Evolutionary conservation across 2,888 invertebrate species (phyloP).

Genomic region (Caenorhabditis sp.): DNA sequence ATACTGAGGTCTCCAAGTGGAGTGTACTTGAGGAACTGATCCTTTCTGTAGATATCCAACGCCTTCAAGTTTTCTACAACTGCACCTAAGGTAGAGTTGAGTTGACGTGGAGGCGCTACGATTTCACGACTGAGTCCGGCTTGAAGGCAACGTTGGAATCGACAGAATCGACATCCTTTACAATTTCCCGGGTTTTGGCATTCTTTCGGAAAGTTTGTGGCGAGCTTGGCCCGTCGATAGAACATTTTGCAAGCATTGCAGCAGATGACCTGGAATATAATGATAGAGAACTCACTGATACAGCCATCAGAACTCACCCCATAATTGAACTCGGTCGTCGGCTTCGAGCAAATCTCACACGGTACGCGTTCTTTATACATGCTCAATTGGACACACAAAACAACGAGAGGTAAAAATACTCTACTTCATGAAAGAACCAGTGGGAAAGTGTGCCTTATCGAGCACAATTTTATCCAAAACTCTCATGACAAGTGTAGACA

Average conservation of each 20-base stretch:
- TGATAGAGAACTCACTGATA: no score
- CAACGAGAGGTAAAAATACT: no score
- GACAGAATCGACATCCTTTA: background rate
- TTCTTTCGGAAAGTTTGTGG: background rate
- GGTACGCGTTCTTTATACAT: no score
- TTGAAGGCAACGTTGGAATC: background rate
- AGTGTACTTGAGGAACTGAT: no score
- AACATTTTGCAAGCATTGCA: slow-evolving; percentile 1
- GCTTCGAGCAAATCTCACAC: background rate
- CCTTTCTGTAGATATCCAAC: background rate
- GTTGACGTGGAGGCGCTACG: background rate
- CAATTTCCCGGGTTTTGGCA: background rate
- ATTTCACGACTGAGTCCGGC: background rate
- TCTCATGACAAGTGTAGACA: no score
- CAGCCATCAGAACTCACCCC: no score
- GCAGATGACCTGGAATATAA: background rate
- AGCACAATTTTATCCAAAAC: no score
- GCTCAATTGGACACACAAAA: no score
- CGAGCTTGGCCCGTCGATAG: background rate
- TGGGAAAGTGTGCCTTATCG: no score
- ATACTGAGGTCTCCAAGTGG: no score
- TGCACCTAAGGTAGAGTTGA: background rate
- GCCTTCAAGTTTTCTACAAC: background rate
- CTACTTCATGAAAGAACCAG: no score
- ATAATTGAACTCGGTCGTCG: background rate